Evolutionary conservation across 1,140 invertebrate genomes (phyloP), one percentile per base, ranked within the genome.

Genomic region (Conopomorpha cramerella): DNA sequence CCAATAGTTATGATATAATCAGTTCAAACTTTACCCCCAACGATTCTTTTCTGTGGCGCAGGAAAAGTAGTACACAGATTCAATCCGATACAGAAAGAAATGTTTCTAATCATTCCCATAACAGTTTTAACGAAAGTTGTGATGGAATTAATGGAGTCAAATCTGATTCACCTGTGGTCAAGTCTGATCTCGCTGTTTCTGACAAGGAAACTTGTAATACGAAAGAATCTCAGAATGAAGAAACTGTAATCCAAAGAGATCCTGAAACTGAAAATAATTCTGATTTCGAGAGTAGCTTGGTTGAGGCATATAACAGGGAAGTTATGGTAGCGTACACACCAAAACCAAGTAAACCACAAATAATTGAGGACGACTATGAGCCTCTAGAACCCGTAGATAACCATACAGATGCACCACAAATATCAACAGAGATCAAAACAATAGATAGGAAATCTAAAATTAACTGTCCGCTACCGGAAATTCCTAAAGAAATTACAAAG

Each of bases 401-500:
- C 16, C 51, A 61, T 33, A 62, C 67, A 25, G 36, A 57, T 11
- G 51, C 19, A 4, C n/a, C n/a, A n/a, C 4, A 23, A 23, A 23
- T 68, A 13, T 47, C 66, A 16, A 65, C 68, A 37, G 49, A 55
- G 11, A 44, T 66, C 10, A 71, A 64, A 54, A 57, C 37, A 33
- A 25, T 44, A 25, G 68, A 66, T 33, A 57, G 55, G 43, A 45
- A 45, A 32, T 64, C 64, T 33, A 78, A 71, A 66, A 60, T 64
- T 8, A 78, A 78, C 36, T 79, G 77, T 39, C 74, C 77, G 3
- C 51, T 79, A 30, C 77, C 77, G 16, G 73, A 77, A 59, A 72
- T 79, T 38, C 77, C 77, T 29, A 62, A 62, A 45, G 36, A 51
- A 19, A 41, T 39, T 7, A 16, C 41, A 6, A 25, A 55, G 23